Evolutionary conservation across 2,797 vertebrate genomes (phyloP).

Genomic region (Florisuga fusca): DNA sequence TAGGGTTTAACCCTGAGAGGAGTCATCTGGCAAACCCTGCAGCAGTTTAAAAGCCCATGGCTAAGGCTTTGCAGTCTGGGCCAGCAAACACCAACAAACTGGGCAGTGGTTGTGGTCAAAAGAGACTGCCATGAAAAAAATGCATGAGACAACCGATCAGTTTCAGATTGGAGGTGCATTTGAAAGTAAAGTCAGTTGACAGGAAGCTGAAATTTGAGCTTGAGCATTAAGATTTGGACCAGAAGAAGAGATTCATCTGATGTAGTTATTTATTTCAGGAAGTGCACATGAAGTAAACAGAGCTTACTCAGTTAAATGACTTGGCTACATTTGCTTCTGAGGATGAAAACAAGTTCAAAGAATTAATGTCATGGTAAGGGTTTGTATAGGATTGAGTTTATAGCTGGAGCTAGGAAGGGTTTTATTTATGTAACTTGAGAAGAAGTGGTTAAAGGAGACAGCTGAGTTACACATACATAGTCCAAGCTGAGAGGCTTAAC

Average conservation of each 20-base stretch:
- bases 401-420: not conserved
- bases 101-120: not conserved
- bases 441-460: not conserved
- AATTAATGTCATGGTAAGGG: not conserved
- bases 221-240: not conserved
- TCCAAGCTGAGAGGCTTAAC: not conserved
- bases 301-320: not conserved
- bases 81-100: not conserved
- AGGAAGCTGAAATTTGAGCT: not conserved
- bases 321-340: not conserved
- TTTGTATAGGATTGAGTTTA: not conserved
- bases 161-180: not conserved
- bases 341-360: not conserved
- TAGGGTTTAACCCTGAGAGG: not conserved
- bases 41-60: not conserved
- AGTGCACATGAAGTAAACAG: not conserved
- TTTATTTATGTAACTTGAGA: not conserved
- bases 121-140: not conserved
- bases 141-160: not conserved
- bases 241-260: not conserved
- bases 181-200: not conserved
- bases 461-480: not conserved
- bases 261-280: not conserved
- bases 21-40: not conserved
- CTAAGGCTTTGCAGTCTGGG: not conserved